Evolutionary conservation across 2,888 invertebrate genomes (phyloP), one percentile per base, ranked within the genome.

Genomic region (Meteorus cinctellus): DNA sequence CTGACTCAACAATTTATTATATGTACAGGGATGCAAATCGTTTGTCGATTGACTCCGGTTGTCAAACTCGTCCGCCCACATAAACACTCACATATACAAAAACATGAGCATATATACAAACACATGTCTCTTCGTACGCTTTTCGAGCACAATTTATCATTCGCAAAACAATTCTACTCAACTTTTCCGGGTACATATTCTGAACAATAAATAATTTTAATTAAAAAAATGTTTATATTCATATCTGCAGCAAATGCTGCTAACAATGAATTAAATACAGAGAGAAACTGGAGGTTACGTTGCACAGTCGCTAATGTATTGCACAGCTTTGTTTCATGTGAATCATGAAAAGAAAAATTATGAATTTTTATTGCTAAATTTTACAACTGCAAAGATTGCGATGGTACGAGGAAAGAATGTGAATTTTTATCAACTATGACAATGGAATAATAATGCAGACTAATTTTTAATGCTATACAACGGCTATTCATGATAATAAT

Each of bases 51-150:
- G 77, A 76, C 78, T 77, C 73, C 45, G 75, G 31, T 70, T 75
- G 77, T 79, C 74, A 75, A 75, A 78, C 79, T 70, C 74, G 79
- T 79, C 74, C 79, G 79, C 81, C 81, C 67, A 81, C 79, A 77
- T 36, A 63, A 62, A 55, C 70, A 66, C 36, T 36, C 59, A 68
- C 71, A 27, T 1, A 36, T n/a, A 41, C 29, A 34, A 8, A 51
- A n/a, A 4, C 51, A 29, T 31, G 24, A 12, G 12, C 12, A 45
- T 45, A 45, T 45, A 45, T 14, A 70, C 59, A 67, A 68, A 45
- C 14, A 36, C 6, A 3, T 24, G 69, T 70, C 59, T 34, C 41
- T n/a, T 71, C 41, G 45, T 71, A 27, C 29, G 41, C 24, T 62
- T 62, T 62, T 41, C 45, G 27, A 71, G 60, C n/a, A 59, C 36